Evolutionary conservation across 1,140 invertebrate genomes (phyloP).

Genomic region (Pygmarrhopalites habei): DNA sequence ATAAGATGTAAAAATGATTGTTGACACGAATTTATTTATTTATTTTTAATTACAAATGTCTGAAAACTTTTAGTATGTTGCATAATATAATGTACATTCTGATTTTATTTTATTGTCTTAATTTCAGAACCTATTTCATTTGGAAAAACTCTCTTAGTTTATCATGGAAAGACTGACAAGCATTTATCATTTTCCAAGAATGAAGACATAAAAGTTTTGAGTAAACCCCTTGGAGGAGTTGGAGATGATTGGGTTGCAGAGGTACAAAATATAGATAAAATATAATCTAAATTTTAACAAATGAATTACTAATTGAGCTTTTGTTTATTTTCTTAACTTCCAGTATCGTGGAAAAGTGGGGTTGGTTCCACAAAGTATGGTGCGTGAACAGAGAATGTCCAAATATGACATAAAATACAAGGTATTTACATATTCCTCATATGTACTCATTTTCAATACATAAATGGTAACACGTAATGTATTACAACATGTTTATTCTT

Average conservation of each 20-base stretch:
- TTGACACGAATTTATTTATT: no score
- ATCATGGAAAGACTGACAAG: slow-evolving; percentile 19
- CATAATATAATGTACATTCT: no score
- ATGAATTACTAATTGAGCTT: neutral
- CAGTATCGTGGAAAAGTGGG: slow-evolving; percentile 28
- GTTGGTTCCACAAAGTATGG: slow-evolving; percentile 26
- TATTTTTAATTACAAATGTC: no score
- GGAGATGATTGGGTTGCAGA: slow-evolving; percentile 26
- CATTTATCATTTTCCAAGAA: slow-evolving; percentile 31
- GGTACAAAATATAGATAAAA: slow-evolving; percentile 8
- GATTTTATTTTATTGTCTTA: neutral
- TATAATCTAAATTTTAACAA: no score
- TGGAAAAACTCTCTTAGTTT: slow-evolving; percentile 22
- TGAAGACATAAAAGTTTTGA: slow-evolving; percentile 26
- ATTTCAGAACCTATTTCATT: slow-evolving; percentile 19
- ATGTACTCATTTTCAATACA: no score
- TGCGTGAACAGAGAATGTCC: slow-evolving; percentile 25
- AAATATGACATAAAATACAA: no score
- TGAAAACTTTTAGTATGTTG: no score
- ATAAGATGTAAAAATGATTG: no score
- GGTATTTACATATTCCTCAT: no score
- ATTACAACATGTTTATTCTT: no score
- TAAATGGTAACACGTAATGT: no score
- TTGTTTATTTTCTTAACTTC: neutral
- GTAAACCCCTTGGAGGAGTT: slow-evolving; percentile 21